Conservation (phyloP, 2,797 vertebrate species). For the Sparidentex hasta region DNA sequence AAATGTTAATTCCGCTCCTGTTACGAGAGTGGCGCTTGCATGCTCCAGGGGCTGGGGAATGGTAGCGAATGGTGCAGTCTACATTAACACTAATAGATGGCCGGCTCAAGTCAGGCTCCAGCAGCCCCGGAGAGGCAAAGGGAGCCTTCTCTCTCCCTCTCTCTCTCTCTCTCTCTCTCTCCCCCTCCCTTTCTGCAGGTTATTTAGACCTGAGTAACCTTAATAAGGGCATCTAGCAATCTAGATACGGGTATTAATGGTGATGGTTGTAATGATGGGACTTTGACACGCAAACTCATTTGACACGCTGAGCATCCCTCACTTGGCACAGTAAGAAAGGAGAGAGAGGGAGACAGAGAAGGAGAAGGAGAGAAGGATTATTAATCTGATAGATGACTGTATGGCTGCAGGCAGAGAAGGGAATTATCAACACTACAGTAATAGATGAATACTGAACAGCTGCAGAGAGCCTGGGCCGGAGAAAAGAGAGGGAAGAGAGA, state of each 20-base stretch:
- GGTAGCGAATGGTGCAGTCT: slow-evolving; percentile 69
- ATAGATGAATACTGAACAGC: slow-evolving; percentile 86
- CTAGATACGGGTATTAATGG: slow-evolving; percentile 75
- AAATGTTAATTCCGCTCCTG: slow-evolving; percentile 64
- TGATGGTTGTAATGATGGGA: slow-evolving; percentile 78
- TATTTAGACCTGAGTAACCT: slow-evolving; percentile 76
- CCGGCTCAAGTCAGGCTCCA: slow-evolving; percentile 49
- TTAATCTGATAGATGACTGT: slow-evolving; percentile 87
- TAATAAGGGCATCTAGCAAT: slow-evolving; percentile 75
- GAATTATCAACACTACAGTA: slow-evolving; percentile 88
- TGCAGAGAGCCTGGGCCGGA: slow-evolving; percentile 69
- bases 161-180: no score
- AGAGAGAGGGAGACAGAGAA: slow-evolving; percentile 46
- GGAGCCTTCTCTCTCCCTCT: background rate
- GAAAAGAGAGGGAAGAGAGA: slow-evolving; percentile 52
- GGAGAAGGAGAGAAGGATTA: slow-evolving; percentile 78
- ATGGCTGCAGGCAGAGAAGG: slow-evolving; percentile 83
- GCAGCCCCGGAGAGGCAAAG: slow-evolving; percentile 23
- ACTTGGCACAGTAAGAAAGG: slow-evolving; percentile 62
- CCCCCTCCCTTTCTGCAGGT: slow-evolving; percentile 50
- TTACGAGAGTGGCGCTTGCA: slow-evolving; percentile 19
- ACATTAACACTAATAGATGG: slow-evolving; percentile 73
- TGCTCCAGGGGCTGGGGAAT: slow-evolving; percentile 58
- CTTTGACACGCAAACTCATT: slow-evolving; percentile 80
- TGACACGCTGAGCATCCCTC: slow-evolving; percentile 74